Evolutionary conservation across 1,140 invertebrate genomes (phyloP).

Genomic region (Phymastichus coffea): DNA sequence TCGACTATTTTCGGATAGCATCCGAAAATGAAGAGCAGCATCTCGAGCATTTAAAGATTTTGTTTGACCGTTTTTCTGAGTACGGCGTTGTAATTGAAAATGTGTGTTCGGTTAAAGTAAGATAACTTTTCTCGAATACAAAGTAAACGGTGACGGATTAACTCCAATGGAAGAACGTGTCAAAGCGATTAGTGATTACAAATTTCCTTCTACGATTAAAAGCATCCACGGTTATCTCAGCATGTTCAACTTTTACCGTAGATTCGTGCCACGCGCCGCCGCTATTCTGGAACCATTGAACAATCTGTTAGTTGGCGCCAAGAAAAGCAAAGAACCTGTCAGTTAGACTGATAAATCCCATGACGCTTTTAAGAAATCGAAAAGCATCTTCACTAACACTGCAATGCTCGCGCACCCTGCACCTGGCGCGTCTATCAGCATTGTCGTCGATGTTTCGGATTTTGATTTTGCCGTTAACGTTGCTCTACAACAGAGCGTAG

Average conservation of each 20-base stretch:
- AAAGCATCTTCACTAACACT: neutral
- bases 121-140: too few relatives aligned
- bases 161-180: slow-evolving; percentile 37
- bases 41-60: too few relatives aligned
- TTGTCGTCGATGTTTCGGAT: too few relatives aligned
- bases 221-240: slow-evolving; percentile 40
- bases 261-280: neutral
- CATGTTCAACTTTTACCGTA: slow-evolving; percentile 39
- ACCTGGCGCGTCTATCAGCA: neutral
- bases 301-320: slow-evolving; percentile 20
- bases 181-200: slow-evolving; percentile 31
- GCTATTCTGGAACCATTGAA: neutral
- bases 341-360: neutral
- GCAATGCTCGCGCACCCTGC: neutral
- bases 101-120: too few relatives aligned
- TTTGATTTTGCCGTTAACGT: slow-evolving; percentile 3
- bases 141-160: slow-evolving; percentile 30
- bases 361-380: neutral
- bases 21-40: too few relatives aligned
- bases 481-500: neutral
- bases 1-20: too few relatives aligned
- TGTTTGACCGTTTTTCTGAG: too few relatives aligned
- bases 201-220: slow-evolving; percentile 32
- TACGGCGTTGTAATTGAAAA: too few relatives aligned
- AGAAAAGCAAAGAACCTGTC: neutral